A percentile compares a stretch with the other conserved stretches of the same genome.
These are phyloP conservation scores for Glaucopsyche alexis DNA, from an alignment of 2,888 invertebrate species.

Conservation along the genomic window DNA sequence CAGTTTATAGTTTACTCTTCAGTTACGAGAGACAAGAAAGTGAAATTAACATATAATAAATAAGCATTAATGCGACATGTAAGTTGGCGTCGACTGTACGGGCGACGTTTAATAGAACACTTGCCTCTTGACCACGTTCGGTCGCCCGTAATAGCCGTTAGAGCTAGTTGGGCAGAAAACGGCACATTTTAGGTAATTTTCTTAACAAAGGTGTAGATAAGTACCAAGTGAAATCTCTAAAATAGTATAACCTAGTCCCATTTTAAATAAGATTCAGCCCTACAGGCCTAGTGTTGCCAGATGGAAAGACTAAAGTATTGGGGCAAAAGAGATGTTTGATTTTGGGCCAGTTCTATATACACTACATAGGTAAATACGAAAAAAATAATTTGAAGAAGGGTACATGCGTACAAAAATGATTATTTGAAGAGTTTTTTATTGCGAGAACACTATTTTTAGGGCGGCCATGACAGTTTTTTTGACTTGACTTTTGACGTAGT, in stretches of 20 bases:
- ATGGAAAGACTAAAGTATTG: too few relatives aligned
- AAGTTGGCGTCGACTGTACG: slow-evolving; percentile 72
- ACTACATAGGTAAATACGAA: too few relatives aligned
- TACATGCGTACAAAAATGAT: too few relatives aligned
- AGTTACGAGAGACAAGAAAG: slow-evolving; percentile 56
- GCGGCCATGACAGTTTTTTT: too few relatives aligned
- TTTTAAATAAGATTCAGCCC: background rate
- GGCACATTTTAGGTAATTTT: slow-evolving; percentile 30
- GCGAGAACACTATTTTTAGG: too few relatives aligned
- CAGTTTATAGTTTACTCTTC: slow-evolving; percentile 43
- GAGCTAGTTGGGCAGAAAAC: slow-evolving; percentile 75
- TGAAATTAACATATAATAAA: slow-evolving; percentile 70
- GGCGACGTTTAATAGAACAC: slow-evolving; percentile 77
- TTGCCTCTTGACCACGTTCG: slow-evolving; percentile 80
- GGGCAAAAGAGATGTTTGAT: too few relatives aligned
- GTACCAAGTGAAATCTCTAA: background rate
- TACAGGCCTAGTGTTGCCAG: background rate
- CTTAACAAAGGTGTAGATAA: background rate
- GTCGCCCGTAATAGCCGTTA: slow-evolving; percentile 80
- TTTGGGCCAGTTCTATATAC: too few relatives aligned
- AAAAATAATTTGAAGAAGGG: too few relatives aligned
- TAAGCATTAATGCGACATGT: slow-evolving; percentile 80
- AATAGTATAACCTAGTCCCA: background rate
- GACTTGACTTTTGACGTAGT: too few relatives aligned
- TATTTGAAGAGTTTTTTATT: too few relatives aligned